Conservation (phyloP, 2,113 vertebrate genomes). For the Dromiciops gliroides region DNA sequence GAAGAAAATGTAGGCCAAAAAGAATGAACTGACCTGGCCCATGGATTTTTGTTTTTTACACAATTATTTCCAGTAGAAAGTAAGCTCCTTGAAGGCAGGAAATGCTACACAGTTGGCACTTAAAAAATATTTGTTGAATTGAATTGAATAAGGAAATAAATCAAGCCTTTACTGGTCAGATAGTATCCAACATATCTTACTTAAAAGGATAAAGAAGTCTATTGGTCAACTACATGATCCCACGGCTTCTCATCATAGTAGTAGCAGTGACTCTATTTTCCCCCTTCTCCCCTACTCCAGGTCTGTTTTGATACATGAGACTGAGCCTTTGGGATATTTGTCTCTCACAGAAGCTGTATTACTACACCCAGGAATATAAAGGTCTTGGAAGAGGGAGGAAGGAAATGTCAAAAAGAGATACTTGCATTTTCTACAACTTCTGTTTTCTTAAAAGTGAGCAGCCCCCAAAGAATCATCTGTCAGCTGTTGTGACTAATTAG, state of each 20-base stretch:
- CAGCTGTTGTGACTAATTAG: slow-evolving; percentile 68
- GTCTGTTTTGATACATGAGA: background rate
- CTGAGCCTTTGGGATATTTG: background rate
- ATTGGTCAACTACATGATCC: background rate
- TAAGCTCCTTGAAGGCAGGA: background rate
- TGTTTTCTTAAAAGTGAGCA: slow-evolving; percentile 53
- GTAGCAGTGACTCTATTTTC: background rate
- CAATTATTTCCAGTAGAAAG: background rate
- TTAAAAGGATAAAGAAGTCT: background rate
- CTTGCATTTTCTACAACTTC: slow-evolving; percentile 5
- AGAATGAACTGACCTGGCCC: background rate
- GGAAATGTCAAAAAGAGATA: slow-evolving; percentile 22
- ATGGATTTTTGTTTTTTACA: background rate
- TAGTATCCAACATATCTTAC: background rate
- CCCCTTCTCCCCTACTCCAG: background rate
- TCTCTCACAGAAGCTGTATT: background rate
- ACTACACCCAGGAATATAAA: background rate
- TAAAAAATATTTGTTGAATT: background rate
- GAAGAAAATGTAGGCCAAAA: background rate
- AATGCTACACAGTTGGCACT: background rate
- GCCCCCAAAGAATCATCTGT: slow-evolving; percentile 43
- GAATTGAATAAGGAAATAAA: background rate
- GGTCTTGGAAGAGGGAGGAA: background rate
- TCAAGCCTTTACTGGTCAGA: background rate
- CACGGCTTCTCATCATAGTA: background rate